These are phyloP conservation scores for Brachionus manjavacas DNA, from an alignment of 1,140 invertebrate genomes.

Conservation along the genomic window DNA sequence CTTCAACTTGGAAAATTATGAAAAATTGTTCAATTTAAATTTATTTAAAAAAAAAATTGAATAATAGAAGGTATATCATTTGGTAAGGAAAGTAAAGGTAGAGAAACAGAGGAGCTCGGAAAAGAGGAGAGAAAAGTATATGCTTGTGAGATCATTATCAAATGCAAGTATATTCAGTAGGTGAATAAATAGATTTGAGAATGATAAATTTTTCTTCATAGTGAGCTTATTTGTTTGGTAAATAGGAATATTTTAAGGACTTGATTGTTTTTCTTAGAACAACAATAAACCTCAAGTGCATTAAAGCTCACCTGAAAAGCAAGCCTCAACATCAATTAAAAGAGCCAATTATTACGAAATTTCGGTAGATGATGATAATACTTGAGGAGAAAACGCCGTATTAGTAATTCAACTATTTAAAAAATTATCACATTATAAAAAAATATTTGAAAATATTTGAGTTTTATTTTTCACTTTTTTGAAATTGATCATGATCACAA, in stretches of 20 bases:
- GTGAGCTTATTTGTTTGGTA: slow-evolving; percentile 17
- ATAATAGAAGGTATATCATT: background rate
- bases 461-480: background rate
- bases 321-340: background rate
- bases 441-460: slow-evolving; percentile 38
- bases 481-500: slow-evolving; percentile 11
- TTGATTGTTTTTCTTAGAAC: background rate
- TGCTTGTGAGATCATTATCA: slow-evolving; percentile 37
- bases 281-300: background rate
- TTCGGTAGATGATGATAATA: background rate
- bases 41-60: background rate
- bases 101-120: background rate
- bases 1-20: background rate
- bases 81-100: background rate
- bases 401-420: slow-evolving; percentile 12
- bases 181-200: slow-evolving; percentile 36
- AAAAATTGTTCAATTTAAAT: background rate
- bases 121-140: background rate
- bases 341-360: background rate
- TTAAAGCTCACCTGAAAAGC: background rate
- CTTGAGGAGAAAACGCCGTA: background rate
- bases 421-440: slow-evolving; percentile 27
- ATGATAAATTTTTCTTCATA: slow-evolving; percentile 11
- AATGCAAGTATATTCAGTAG: slow-evolving; percentile 14
- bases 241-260: slow-evolving; percentile 18